phyloP scores from a whole-genome alignment of 2,888 invertebrate genomes.

The Cheilosia scutellata region DNA sequence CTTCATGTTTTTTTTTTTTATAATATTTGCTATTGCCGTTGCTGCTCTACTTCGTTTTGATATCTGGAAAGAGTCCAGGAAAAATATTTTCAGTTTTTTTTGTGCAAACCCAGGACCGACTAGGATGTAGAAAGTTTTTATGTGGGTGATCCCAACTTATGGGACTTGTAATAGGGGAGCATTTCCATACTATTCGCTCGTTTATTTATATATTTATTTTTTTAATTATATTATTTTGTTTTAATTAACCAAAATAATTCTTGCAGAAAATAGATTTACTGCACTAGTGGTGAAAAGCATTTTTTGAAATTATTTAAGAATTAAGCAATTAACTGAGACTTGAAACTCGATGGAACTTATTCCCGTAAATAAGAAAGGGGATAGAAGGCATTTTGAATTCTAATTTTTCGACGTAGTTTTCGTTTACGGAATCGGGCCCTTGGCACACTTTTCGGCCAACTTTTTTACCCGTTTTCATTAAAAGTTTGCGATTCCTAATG shows the following conservation, averaged over 20 bases:
- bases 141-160: conserved; percentile 23
- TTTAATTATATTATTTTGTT: conserved; percentile 31
- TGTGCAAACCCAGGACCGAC: conserved; percentile 20
- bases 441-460: too few species aligned
- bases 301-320: conserved; percentile 2
- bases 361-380: too few species aligned
- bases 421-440: too few species aligned
- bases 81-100: conserved; percentile 26
- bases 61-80: conserved; percentile 65
- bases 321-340: neutral
- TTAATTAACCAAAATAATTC: conserved; percentile 61
- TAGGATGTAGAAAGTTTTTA: conserved; percentile 23
- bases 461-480: too few species aligned
- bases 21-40: conserved; percentile 8
- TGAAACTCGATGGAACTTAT: too few species aligned
- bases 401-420: too few species aligned
- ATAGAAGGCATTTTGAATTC: too few species aligned
- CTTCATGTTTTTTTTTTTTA: neutral
- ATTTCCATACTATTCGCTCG: conserved; percentile 1
- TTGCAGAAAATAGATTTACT: conserved; percentile 40
- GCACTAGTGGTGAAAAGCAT: conserved; percentile 14
- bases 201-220: conserved; percentile 17
- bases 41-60: conserved; percentile 60
- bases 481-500: too few species aligned
- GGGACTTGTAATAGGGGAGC: neutral